A percentile compares a stretch with the other conserved stretches of the same genome.
These are phyloP conservation scores for Chlamydotis undulata DNA, from an alignment of 2,113 vertebrate species.

Conservation along the genomic window DNA sequence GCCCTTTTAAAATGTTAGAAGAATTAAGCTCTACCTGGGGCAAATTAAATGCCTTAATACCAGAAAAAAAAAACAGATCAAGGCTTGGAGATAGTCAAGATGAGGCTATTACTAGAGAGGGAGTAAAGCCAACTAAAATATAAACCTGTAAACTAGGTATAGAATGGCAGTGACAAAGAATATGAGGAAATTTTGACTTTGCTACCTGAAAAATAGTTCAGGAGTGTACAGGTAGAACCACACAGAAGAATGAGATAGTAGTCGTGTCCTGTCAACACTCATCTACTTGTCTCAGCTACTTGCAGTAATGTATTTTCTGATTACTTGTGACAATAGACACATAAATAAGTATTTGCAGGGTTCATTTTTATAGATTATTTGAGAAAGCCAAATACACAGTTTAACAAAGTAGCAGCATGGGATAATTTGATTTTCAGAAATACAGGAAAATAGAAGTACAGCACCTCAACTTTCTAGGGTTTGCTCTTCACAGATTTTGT, in stretches of 20 bases:
- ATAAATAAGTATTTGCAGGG: neutral
- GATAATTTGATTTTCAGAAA: neutral
- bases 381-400: neutral
- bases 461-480: neutral
- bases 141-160: neutral
- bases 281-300: neutral
- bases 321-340: neutral
- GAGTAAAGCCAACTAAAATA: slow-evolving; percentile 1
- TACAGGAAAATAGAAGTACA: neutral
- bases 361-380: neutral
- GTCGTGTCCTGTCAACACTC: neutral
- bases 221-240: neutral
- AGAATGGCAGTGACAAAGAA: neutral
- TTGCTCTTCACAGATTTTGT: neutral
- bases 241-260: neutral
- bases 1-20: slow-evolving; percentile 11
- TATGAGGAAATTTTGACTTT: neutral
- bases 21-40: slow-evolving; percentile 51
- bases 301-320: neutral
- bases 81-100: neutral
- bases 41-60: slow-evolving; percentile 48
- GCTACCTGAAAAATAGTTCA: neutral
- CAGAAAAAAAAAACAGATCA: neutral
- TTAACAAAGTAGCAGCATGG: neutral
- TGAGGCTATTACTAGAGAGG: neutral